These are phyloP conservation scores for Pogonognathellus flavescens DNA, from an alignment of 1,140 invertebrate genomes.

Conservation along the genomic window DNA sequence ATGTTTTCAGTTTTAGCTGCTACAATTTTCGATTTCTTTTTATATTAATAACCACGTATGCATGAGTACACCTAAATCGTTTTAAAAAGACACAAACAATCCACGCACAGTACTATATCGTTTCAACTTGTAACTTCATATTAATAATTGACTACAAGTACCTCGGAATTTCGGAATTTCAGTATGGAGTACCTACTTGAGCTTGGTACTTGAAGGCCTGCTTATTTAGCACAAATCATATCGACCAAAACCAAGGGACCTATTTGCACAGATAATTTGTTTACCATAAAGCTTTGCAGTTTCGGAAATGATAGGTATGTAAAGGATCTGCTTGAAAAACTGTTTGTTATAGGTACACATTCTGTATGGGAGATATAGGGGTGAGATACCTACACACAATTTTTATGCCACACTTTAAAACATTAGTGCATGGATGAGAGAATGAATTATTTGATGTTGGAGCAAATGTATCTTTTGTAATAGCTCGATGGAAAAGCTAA, in stretches of 20 bases:
- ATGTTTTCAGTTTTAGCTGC: neutral
- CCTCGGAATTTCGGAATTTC: too few species aligned
- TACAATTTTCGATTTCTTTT: neutral
- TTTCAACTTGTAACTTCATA: too few species aligned
- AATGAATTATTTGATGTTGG: constrained; percentile 8
- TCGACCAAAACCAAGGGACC: too few species aligned
- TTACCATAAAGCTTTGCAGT: too few species aligned
- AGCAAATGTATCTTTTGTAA: constrained; percentile 42
- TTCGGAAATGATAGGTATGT: too few species aligned
- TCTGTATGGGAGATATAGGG: neutral
- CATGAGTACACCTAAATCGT: neutral
- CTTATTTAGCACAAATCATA: too few species aligned
- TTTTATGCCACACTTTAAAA: neutral
- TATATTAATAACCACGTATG: neutral
- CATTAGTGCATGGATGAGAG: neutral
- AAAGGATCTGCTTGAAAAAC: too few species aligned
- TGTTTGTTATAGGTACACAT: neutral
- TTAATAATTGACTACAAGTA: too few species aligned
- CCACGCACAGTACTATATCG: too few species aligned
- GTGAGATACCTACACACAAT: neutral
- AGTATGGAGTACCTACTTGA: too few species aligned
- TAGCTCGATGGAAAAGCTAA: constrained; percentile 22
- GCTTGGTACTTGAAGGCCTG: too few species aligned
- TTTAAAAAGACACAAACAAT: neutral
- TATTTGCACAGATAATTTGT: too few species aligned